Evolutionary conservation across 1,140 invertebrate genomes (phyloP).

Genomic region (Leptopilina boulardi): DNA sequence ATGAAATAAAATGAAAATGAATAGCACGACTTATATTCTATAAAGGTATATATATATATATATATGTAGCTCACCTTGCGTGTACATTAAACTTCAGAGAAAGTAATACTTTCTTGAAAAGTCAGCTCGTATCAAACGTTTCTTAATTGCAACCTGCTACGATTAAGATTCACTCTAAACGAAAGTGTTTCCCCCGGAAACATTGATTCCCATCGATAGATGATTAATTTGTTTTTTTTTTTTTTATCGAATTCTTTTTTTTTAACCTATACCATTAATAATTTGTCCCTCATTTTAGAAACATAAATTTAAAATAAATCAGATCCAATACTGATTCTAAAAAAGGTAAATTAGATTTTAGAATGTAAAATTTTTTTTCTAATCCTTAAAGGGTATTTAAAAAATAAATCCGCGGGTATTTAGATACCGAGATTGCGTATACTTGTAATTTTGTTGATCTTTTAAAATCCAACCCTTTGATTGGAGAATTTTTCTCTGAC

Average conservation of each 20-base stretch:
- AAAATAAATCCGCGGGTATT: no score
- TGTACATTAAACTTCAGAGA: constrained; percentile 53
- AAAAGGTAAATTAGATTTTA: no score
- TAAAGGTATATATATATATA: no score
- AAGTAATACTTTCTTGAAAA: constrained; percentile 66
- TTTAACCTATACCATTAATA: neutral
- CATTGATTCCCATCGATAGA: constrained; percentile 9
- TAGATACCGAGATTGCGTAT: no score
- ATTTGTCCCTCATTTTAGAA: no score
- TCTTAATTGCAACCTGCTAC: constrained; percentile 45
- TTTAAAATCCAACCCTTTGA: no score
- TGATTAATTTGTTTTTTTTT: neutral
- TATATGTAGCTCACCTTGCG: neutral
- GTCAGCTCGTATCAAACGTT: constrained; percentile 30
- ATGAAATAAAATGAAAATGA: constrained; percentile 30
- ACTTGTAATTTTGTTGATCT: no score
- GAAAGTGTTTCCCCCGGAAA: constrained; percentile 52
- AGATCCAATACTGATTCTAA: no score
- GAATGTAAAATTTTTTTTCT: no score
- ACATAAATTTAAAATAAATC: no score
- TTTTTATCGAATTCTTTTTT: neutral
- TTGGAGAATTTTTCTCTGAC: no score
- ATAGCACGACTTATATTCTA: neutral
- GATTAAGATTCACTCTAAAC: constrained; percentile 55
- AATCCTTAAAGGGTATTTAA: no score